Percentiles rank a stretch among this genome's conserved stretches.
These are phyloP conservation scores for Bungarus multicinctus DNA, from an alignment of 2,113 vertebrate genomes.

Conservation along the genomic window DNA sequence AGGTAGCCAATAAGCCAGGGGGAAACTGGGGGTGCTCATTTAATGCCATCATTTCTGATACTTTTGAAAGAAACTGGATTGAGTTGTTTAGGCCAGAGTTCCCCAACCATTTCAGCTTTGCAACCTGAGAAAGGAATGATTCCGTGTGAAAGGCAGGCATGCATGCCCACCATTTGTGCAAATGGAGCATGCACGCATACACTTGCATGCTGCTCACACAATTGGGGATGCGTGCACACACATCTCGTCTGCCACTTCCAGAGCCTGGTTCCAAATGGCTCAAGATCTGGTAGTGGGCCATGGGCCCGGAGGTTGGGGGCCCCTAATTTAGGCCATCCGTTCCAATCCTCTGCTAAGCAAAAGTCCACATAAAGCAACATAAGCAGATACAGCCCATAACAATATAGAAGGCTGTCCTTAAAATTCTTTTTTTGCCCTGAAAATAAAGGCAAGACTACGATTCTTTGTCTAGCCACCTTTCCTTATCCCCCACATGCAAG, in stretches of 20 bases:
- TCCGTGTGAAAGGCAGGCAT: too few relatives aligned
- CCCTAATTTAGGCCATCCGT: not conserved
- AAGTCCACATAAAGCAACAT: not conserved
- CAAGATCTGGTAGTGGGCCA: too few relatives aligned
- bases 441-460: not conserved
- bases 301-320: too few relatives aligned
- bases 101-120: not conserved
- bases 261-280: too few relatives aligned
- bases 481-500: conserved; percentile 27
- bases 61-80: not conserved
- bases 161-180: too few relatives aligned
- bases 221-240: too few relatives aligned
- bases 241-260: too few relatives aligned
- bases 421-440: not conserved
- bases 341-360: not conserved
- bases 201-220: too few relatives aligned
- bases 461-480: conserved; percentile 15
- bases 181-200: too few relatives aligned
- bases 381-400: not conserved
- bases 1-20: not conserved
- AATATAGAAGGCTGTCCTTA: not conserved
- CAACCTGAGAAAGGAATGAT: too few relatives aligned
- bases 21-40: not conserved
- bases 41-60: not conserved
- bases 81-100: not conserved